Conservation (phyloP, 92 coral and sea anemone genomes). For the Zoanthus gigantus region DNA sequence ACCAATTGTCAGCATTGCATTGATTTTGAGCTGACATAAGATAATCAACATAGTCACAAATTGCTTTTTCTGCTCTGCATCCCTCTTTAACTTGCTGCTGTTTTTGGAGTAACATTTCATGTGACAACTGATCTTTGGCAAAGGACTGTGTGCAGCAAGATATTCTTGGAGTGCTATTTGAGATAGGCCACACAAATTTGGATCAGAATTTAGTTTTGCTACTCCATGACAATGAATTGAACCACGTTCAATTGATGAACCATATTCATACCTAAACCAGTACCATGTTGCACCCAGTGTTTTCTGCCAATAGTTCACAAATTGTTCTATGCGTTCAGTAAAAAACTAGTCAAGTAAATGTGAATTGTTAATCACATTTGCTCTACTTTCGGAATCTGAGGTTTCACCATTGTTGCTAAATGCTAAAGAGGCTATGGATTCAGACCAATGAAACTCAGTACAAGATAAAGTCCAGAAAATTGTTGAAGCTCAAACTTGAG, state of each 20-base stretch:
- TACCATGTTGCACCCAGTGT: background rate
- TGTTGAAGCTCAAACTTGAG: conserved; percentile 33
- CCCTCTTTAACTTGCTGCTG: conserved; percentile 50
- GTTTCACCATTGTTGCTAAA: background rate
- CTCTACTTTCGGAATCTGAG: background rate
- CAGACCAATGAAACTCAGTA: conserved; percentile 44
- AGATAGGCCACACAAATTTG: conserved; percentile 64
- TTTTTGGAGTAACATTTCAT: background rate
- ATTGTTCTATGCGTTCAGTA: conserved; percentile 66
- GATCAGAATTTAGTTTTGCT: conserved; percentile 44
- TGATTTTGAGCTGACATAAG: conserved; percentile 55
- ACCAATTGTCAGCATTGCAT: conserved; percentile 18
- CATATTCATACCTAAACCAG: too few relatives aligned
- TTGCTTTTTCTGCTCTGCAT: conserved; percentile 45
- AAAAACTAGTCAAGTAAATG: conserved; percentile 56
- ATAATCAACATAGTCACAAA: conserved; percentile 56
- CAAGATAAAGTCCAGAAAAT: conserved; percentile 46
- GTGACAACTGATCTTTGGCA: background rate
- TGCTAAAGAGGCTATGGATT: background rate
- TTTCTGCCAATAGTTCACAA: conserved; percentile 70
- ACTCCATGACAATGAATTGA: too few relatives aligned
- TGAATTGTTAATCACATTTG: background rate
- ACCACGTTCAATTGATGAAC: too few relatives aligned
- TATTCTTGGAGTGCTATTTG: conserved; percentile 53
- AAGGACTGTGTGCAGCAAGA: conserved; percentile 45